Evolutionary conservation across 2,888 invertebrate genomes (phyloP).

Genomic region (Erebia ligea): DNA sequence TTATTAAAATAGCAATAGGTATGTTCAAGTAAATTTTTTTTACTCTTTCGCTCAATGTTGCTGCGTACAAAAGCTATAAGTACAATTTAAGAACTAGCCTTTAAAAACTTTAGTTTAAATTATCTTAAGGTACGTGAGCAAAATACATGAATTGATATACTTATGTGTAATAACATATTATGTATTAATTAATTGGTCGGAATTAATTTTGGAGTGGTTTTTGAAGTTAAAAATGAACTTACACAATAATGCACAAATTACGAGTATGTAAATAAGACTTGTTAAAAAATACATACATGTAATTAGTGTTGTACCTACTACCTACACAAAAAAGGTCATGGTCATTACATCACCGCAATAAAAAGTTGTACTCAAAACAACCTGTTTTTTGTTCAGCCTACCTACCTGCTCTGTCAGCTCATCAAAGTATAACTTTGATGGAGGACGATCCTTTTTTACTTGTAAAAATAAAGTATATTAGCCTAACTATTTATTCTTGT

Average conservation of each 20-base stretch:
- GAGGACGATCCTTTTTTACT: not conserved
- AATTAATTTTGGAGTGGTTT: conserved; percentile 2
- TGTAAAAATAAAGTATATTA: too few species aligned
- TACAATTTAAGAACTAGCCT: too few species aligned
- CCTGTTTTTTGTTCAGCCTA: conserved; percentile 6
- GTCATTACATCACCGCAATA: conserved; percentile 6
- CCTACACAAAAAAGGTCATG: conserved; percentile 16
- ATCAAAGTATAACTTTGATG: conserved; percentile 3
- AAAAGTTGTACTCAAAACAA: conserved; percentile 9
- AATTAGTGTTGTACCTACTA: conserved; percentile 15
- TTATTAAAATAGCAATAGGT: too few species aligned
- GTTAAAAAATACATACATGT: not conserved
- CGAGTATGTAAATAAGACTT: conserved; percentile 24
- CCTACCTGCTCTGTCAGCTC: not conserved
- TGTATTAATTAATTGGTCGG: not conserved
- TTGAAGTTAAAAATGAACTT: not conserved
- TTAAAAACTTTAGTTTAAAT: too few species aligned
- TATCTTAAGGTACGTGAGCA: too few species aligned
- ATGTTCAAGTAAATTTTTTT: too few species aligned
- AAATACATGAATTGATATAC: too few species aligned
- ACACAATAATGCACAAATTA: conserved; percentile 5
- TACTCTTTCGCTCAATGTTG: too few species aligned
- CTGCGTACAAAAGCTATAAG: too few species aligned
- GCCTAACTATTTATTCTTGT: too few species aligned
- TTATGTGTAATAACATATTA: not conserved